phyloP scores from a whole-genome alignment of 2,113 vertebrate genomes.

The Cephalopholis sonnerati region DNA sequence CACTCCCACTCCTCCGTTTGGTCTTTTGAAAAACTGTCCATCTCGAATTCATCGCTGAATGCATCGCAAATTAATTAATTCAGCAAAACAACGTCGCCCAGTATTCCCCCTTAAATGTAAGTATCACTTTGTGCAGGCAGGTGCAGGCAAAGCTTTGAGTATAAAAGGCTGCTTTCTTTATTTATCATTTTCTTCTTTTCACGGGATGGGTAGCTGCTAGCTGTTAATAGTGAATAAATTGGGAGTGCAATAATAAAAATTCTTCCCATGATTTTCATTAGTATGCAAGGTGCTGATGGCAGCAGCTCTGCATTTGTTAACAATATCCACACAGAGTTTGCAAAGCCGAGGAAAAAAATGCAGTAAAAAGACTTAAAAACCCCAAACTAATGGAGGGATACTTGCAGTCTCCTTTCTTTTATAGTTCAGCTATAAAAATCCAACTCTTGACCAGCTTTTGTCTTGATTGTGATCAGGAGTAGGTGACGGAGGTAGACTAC shows the following conservation, averaged over 20 bases:
- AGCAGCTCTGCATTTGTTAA: slow-evolving; percentile 69
- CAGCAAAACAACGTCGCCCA: slow-evolving; percentile 31
- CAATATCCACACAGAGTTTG: slow-evolving; percentile 45
- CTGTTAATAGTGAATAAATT: slow-evolving; percentile 64
- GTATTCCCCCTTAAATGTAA: slow-evolving; percentile 26
- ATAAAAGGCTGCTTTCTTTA: slow-evolving; percentile 28
- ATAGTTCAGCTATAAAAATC: slow-evolving; percentile 27
- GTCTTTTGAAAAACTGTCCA: slow-evolving; percentile 38
- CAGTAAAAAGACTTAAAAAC: slow-evolving; percentile 36
- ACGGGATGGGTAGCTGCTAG: slow-evolving; percentile 48
- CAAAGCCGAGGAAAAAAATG: slow-evolving; percentile 15
- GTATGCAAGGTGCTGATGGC: slow-evolving; percentile 69
- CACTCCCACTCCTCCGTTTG: neutral
- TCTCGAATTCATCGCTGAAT: slow-evolving; percentile 32
- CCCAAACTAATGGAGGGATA: slow-evolving; percentile 33
- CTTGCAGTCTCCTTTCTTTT: slow-evolving; percentile 33
- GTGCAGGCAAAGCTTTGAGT: slow-evolving; percentile 27
- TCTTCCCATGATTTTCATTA: slow-evolving; percentile 61
- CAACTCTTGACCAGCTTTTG: slow-evolving; percentile 35
- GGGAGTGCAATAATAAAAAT: slow-evolving; percentile 54
- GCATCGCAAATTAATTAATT: slow-evolving; percentile 36
- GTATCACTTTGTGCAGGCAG: slow-evolving; percentile 42
- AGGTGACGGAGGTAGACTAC: neutral
- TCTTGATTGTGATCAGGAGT: slow-evolving; percentile 37
- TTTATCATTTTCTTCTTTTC: slow-evolving; percentile 35